A percentile compares a stretch with the other conserved stretches of the same genome.
Evolutionary conservation across 2,113 vertebrate genomes (phyloP).

Genomic region (human (Homo sapiens)): DNA sequence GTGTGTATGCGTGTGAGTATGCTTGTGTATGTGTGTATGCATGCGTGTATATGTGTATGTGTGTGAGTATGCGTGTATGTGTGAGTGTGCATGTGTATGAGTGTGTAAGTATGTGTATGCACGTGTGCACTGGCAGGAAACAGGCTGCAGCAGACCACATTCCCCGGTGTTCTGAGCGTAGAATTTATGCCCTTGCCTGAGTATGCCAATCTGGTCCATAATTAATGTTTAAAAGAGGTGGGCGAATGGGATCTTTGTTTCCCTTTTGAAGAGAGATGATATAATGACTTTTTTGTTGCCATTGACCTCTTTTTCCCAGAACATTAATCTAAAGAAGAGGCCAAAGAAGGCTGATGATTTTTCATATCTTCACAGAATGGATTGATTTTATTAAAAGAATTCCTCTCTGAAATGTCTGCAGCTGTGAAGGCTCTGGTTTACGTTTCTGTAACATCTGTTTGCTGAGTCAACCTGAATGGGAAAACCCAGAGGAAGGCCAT

Average conservation of each 20-base stretch:
- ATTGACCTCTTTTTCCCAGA: slow-evolving; percentile 39
- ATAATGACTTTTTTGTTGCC: neutral
- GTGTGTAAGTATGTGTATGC: no score
- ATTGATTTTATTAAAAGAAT: slow-evolving; percentile 73
- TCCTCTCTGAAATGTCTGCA: slow-evolving; percentile 64
- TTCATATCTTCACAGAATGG: slow-evolving; percentile 55
- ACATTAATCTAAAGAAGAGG: slow-evolving; percentile 42
- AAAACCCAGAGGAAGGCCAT: slow-evolving; percentile 74
- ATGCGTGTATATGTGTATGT: no score
- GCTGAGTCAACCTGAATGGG: slow-evolving; percentile 83
- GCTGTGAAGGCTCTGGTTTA: slow-evolving; percentile 60
- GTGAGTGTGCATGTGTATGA: no score
- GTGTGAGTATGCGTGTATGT: no score
- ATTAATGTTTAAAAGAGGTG: neutral
- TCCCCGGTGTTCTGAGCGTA: neutral
- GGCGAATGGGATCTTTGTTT: neutral
- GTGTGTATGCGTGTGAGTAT: no score
- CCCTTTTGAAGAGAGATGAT: neutral
- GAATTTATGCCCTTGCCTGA: neutral
- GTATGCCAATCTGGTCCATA: neutral
- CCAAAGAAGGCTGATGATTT: slow-evolving; percentile 39
- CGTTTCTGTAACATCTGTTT: slow-evolving; percentile 78
- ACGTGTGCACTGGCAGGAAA: neutral
- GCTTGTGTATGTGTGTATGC: no score
- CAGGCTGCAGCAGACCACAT: neutral